Base-by-base conservation (phyloP, 2,888 invertebrate species). In the Apantesis nais region DNA sequence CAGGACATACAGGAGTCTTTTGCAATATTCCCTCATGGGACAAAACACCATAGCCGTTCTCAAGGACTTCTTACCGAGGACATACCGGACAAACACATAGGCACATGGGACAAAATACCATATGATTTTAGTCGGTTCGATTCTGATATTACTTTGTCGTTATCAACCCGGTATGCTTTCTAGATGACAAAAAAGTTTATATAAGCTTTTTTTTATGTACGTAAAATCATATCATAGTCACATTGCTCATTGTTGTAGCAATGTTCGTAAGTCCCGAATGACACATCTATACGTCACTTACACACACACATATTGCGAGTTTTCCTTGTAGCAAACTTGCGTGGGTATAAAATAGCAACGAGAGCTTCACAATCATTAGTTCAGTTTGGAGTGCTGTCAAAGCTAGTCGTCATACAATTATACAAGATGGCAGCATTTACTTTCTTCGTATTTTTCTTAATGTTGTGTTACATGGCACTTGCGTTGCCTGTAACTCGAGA, bases 221-320 rank as follows among this genome's bases (percentile, higher is more conserved):
- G 25, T 2, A 14, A 55, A 12, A 55, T 14, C 14, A 14, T 25
- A 14, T 58, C 16, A 58, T 29, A 16, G 29, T 8, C 8, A 29
- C 2, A 29, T 29, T 29, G 58, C 7, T 58, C 58, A 29, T 58
- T 29, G 29, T 29, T 8, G 7, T 7, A 58, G 8, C 29, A 7
- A 25, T 58, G 14, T 58, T 5, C 7, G 29, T 29, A 16, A 58
- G 16, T 19, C 66, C 25, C 11, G 22, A 11, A 58, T 66, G 66
- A 58, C 39, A 58, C 66, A 58, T 58, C 19, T n/a, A 37, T 34
- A 66, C 58, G 58, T 66, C 66, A 58, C 9, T 52, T n/a, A n/a
- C n/a, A n/a, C n/a, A n/a, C n/a, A n/a, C n/a, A 64, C 25, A 22
- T 44, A 11, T 31, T 16, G 44, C 29, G 7, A 29, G 39, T 39